Base-by-base conservation (phyloP, 2,113 vertebrate genomes). In the Amphiprion ocellaris region DNA sequence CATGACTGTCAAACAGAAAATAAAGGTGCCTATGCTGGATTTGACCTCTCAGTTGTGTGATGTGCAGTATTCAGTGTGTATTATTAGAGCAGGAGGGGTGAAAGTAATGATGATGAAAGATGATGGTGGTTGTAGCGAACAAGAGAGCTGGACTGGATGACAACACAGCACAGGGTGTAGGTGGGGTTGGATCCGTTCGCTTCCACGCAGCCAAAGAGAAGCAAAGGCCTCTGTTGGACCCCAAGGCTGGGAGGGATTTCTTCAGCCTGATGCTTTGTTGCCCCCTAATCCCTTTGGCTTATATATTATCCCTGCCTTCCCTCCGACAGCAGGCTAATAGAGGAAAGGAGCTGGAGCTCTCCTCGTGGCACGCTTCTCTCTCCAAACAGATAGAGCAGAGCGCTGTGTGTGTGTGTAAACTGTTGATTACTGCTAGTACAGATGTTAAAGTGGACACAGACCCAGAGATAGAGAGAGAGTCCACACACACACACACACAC, bases 251-350 rank as follows among this genome's bases (percentile, higher is more conserved):
- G 69, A 87, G 79, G 82, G 93, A 92, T 89, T 92, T 92, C 84
- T 90, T 79, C 83, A 81, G 86, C 77, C 90, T 87, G 90, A 92
- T 89, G 89, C 91, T 92, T 91, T 93, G 93, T 92, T 92, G 85
- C 89, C 91, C 87, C 79, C 83, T 93, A 93, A 94, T 93, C 90
- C 93, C 74, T 81, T 84, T 89, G 89, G 89, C 89, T 93, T 93
- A 91, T 88, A 89, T 81, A 79, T 91, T 84, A 92, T 91, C 90
- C 89, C 91, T 86, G 85, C 91, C 89, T 92, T 88, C 88, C 86
- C 83, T 82, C 81, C 73, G 61, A 89, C 91, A 89, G 84, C 82
- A 71, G 86, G 77, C 87, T 91, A 92, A 90, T 91, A 87, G 87
- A 92, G 84, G 85, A 67, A 82, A 83, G 87, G 79, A 88, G 84